These are phyloP conservation scores for Danio tinwini DNA, from an alignment of 2,797 vertebrate species.

Conservation along the genomic window DNA sequence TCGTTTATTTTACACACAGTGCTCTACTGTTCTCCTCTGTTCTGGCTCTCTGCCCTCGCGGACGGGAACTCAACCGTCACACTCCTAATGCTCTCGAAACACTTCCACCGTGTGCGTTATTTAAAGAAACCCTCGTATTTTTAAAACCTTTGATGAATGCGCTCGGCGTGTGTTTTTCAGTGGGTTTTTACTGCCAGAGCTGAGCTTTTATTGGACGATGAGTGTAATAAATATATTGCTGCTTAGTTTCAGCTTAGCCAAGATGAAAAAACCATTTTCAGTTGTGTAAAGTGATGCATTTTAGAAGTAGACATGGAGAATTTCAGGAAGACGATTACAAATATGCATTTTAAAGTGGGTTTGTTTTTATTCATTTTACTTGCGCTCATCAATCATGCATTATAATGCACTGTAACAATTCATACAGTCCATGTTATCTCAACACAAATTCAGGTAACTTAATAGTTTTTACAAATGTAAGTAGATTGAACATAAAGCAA, in stretches of 20 bases:
- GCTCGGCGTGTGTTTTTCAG: background rate
- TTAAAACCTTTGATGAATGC: slow-evolving; percentile 30
- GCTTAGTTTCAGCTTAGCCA: background rate
- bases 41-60: slow-evolving; percentile 16
- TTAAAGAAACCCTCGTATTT: slow-evolving; percentile 33
- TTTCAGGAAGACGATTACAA: background rate
- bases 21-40: slow-evolving; percentile 32
- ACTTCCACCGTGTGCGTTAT: slow-evolving; percentile 23
- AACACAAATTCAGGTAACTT: too few relatives aligned
- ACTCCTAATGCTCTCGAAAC: slow-evolving; percentile 39
- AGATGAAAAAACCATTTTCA: slow-evolving; percentile 5
- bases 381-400: background rate
- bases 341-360: too few relatives aligned
- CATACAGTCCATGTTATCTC: too few relatives aligned
- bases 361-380: background rate
- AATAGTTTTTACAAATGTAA: too few relatives aligned
- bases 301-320: background rate
- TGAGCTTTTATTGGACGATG: slow-evolving; percentile 12
- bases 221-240: background rate
- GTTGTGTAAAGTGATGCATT: background rate
- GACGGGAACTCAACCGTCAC: slow-evolving; percentile 28
- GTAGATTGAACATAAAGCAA: too few relatives aligned
- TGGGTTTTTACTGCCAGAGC: background rate
- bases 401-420: background rate
- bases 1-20: slow-evolving; percentile 51